Percentiles rank a stretch among this genome's conserved stretches.
Conservation (phyloP, 2,888 invertebrate species). For the Caenorhabditis sp. region DNA sequence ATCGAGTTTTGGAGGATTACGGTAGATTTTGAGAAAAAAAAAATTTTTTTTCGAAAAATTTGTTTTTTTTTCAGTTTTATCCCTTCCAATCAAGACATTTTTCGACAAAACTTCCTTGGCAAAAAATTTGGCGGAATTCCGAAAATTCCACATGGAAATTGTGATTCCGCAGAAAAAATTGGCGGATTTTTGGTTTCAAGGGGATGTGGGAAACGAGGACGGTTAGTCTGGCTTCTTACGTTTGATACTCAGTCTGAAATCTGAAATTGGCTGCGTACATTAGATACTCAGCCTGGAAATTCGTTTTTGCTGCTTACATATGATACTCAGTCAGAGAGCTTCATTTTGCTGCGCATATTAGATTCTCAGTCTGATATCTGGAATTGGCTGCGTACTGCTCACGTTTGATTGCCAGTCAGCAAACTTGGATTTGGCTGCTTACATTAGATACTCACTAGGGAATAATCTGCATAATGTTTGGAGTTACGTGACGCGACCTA, state of each 20-base stretch:
- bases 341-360: too few relatives aligned
- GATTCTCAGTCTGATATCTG: too few relatives aligned
- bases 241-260: not conserved
- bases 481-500: too few relatives aligned
- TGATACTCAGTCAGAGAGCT: too few relatives aligned
- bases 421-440: too few relatives aligned
- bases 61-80: constrained; percentile 39
- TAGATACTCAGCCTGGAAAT: not conserved
- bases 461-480: too few relatives aligned
- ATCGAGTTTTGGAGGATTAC: constrained; percentile 39
- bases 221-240: too few relatives aligned
- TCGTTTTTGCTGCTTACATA: not conserved
- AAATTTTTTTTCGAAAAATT: constrained; percentile 10
- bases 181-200: constrained; percentile 37
- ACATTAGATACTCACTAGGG: too few relatives aligned
- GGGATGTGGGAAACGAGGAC: constrained; percentile 29
- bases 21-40: constrained; percentile 15
- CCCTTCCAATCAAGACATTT: not conserved
- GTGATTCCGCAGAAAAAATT: constrained; percentile 4
- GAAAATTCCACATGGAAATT: constrained; percentile 32
- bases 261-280: not conserved
- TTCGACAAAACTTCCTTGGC: constrained; percentile 22
- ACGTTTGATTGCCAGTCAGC: too few relatives aligned
- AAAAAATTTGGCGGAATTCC: constrained; percentile 41
- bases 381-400: too few relatives aligned